A percentile compares a stretch with the other conserved stretches of the same genome.
Conservation (phyloP, 2,113 vertebrate genomes). For the Cyprinodon variegatus region DNA sequence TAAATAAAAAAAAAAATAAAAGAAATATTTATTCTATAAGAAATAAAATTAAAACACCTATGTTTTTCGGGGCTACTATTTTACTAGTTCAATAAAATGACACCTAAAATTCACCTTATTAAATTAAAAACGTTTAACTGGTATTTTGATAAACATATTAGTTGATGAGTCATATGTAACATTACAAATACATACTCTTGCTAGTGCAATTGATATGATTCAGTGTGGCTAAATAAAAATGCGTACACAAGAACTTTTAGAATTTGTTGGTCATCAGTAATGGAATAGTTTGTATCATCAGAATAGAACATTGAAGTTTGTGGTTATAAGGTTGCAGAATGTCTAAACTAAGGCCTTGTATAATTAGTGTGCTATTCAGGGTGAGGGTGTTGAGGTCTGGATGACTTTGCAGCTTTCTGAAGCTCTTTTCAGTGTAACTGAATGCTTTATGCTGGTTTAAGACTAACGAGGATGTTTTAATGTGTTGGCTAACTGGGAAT, state of each 20-base stretch:
- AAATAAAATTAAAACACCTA: not conserved
- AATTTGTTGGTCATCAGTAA: not conserved
- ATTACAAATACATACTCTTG: too few relatives aligned
- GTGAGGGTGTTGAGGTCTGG: conserved; percentile 72
- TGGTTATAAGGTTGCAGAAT: not conserved
- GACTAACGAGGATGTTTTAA: conserved; percentile 49
- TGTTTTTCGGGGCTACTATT: too few relatives aligned
- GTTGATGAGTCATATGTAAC: too few relatives aligned
- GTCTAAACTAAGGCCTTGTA: not conserved
- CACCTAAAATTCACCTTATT: too few relatives aligned
- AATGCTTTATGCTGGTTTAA: conserved; percentile 60
- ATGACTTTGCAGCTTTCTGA: conserved; percentile 62
- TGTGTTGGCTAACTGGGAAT: conserved; percentile 11
- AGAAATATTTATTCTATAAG: conserved; percentile 2
- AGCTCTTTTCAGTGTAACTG: conserved; percentile 71
- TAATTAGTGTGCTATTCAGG: conserved; percentile 59
- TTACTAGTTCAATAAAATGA: too few relatives aligned
- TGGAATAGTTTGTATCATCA: not conserved
- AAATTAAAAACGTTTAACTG: too few relatives aligned
- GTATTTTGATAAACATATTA: too few relatives aligned
- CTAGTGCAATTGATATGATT: not conserved
- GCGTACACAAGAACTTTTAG: not conserved
- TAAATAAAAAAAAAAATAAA: not conserved
- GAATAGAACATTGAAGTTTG: not conserved
- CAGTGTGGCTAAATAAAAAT: not conserved